These are phyloP conservation scores for Ylistrum balloti DNA, from an alignment of 1,140 invertebrate species.

Conservation along the genomic window DNA sequence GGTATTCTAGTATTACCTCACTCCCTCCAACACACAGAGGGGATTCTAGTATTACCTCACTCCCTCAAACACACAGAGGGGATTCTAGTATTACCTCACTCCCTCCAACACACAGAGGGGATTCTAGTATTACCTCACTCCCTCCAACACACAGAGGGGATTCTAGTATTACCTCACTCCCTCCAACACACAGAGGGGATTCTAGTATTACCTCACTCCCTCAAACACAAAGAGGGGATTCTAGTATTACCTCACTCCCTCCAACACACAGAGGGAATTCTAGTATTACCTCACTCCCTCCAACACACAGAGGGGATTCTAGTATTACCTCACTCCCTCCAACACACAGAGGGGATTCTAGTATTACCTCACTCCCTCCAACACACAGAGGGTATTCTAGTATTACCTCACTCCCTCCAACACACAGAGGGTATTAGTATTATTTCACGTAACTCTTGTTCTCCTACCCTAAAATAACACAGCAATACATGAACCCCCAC, in stretches of 20 bases:
- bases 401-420: no score
- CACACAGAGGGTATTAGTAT: no score
- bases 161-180: neutral
- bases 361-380: no score
- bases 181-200: neutral
- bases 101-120: neutral
- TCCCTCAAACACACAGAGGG: neutral
- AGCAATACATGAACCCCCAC: no score
- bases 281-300: no score
- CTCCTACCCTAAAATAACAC: no score
- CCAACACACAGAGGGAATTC: no score
- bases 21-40: neutral
- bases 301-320: no score
- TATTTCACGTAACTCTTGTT: no score
- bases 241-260: neutral
- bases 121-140: neutral
- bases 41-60: neutral
- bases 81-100: neutral
- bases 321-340: no score
- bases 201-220: neutral
- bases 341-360: no score
- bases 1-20: neutral
- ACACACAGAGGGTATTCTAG: no score
- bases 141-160: neutral
- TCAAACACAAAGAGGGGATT: constrained; percentile 1